Evolutionary conservation across 1,140 invertebrate genomes (phyloP), one percentile per base, ranked within the genome.

Genomic region (Zaprionus vittiger): DNA sequence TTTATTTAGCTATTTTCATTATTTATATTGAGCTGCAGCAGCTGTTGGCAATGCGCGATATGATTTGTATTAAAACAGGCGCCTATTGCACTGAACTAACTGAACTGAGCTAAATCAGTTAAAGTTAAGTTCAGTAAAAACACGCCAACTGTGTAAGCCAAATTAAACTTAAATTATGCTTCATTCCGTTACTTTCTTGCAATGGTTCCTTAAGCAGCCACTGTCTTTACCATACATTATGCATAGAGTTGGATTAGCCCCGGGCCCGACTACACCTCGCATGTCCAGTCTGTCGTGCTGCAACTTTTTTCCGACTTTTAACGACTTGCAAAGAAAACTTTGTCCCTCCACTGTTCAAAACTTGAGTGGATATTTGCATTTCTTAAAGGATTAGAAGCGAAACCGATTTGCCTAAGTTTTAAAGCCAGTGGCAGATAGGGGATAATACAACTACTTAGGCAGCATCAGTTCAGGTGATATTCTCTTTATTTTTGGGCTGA

Each of bases 1-100:
- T 52, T 84, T 84, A 63, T 83, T 72, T 75, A 78, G 49, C 59
- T 70, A 85, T 37, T 66, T 82, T 77, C 74, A 69, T 81, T 64
- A 77, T 84, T 56, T 64, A 64, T 71, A 49, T 38, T 57, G 26
- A 61, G 31, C 11, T 61, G 31, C 28, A 28, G 41, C 38, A 62
- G 31, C 47, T 28, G 63, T 44, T 49, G 6, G n/a, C 22, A 54
- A 7, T 28, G 28, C 44, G n/a, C 2, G 44, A 22, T 49, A 9
- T 9, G n/a, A 7, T 44, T 17, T 44, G 6, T n/a, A 47, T 47
- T 47, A 4, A 17, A 17, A 17, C n/a, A 11, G 6, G 31, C 31
- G 9, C 6, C 28, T 31, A 31, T 31, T 6, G 28, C 28, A 31
- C 9, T 31, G 7, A 9, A 9, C 7, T 6, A 31, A 2, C 28